Evolutionary conservation across 1,140 invertebrate genomes (phyloP).

Genomic region (Bradysia coprophila): DNA sequence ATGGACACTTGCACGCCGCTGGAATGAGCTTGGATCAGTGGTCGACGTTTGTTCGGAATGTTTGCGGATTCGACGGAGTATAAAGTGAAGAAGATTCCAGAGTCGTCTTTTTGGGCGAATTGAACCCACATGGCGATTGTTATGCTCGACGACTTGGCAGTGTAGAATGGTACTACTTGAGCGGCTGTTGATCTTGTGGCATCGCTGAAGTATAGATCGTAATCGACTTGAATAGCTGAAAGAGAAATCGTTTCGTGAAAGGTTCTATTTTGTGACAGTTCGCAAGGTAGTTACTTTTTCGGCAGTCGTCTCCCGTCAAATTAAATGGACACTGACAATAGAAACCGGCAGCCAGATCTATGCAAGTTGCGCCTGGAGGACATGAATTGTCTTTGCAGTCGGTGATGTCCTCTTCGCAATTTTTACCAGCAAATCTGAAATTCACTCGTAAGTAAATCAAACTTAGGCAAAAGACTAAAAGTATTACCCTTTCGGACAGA

Average conservation of each 20-base stretch:
- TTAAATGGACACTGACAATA: conserved; percentile 94
- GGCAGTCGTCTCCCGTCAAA: conserved; percentile 86
- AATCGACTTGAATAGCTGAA: conserved; percentile 83
- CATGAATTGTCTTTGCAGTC: conserved; percentile 90
- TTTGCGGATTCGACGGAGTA: conserved; percentile 72
- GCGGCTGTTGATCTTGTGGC: conserved; percentile 70
- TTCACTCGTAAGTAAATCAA: conserved; percentile 19
- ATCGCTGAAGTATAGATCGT: conserved; percentile 89
- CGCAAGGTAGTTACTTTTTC: conserved; percentile 81
- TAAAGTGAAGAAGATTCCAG: conserved; percentile 83
- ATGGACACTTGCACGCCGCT: conserved; percentile 77
- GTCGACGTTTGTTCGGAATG: conserved; percentile 53
- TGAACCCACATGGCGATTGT: conserved; percentile 93
- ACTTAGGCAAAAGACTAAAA: too few relatives aligned
- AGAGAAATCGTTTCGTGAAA: too few relatives aligned
- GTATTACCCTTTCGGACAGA: conserved; percentile 69
- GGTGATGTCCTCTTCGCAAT: conserved; percentile 82
- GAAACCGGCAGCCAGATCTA: conserved; percentile 81
- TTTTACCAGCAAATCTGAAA: conserved; percentile 39
- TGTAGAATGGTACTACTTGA: conserved; percentile 75
- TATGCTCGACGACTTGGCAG: conserved; percentile 52
- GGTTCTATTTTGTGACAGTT: too few relatives aligned
- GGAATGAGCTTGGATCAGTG: conserved; percentile 75
- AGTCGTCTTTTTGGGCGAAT: conserved; percentile 74
- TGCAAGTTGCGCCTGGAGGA: conserved; percentile 81